These are phyloP conservation scores for Pelobates cultripes DNA, from an alignment of 2,797 vertebrate species.

Conservation along the genomic window DNA sequence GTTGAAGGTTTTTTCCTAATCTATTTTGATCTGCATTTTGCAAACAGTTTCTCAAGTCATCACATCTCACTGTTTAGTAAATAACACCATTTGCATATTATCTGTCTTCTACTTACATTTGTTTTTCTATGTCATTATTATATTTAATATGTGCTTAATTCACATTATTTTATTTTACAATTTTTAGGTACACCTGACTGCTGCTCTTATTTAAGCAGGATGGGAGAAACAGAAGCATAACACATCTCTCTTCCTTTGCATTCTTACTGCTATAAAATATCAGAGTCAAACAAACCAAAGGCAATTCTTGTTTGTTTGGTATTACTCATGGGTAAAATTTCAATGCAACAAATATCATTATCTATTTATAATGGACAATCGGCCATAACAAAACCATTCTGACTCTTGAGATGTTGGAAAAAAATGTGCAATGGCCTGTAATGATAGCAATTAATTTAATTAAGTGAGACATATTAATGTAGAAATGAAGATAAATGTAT, in stretches of 20 bases:
- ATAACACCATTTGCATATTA: no score
- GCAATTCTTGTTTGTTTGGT: slow-evolving; percentile 36
- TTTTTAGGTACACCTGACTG: background rate
- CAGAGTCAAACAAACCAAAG: slow-evolving; percentile 42
- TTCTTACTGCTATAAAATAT: slow-evolving; percentile 14
- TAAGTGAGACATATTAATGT: background rate
- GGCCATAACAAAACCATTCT: slow-evolving; percentile 28
- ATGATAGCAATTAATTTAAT: background rate
- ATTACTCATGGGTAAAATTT: slow-evolving; percentile 35
- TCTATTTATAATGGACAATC: slow-evolving; percentile 38
- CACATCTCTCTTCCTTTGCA: background rate
- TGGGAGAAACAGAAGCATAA: background rate
- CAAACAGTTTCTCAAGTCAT: no score
- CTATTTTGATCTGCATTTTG: no score
- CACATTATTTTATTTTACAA: background rate
- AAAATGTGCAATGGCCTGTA: background rate
- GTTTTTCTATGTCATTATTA: no score
- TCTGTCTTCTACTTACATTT: no score
- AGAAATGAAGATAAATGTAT: background rate
- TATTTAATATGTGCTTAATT: no score
- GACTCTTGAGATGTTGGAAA: background rate
- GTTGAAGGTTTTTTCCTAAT: no score
- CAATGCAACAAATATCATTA: slow-evolving; percentile 18
- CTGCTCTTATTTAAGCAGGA: background rate
- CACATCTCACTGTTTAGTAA: no score